phyloP scores from a whole-genome alignment of 2,113 vertebrate genomes.

The Daphoenositta chrysoptera region DNA sequence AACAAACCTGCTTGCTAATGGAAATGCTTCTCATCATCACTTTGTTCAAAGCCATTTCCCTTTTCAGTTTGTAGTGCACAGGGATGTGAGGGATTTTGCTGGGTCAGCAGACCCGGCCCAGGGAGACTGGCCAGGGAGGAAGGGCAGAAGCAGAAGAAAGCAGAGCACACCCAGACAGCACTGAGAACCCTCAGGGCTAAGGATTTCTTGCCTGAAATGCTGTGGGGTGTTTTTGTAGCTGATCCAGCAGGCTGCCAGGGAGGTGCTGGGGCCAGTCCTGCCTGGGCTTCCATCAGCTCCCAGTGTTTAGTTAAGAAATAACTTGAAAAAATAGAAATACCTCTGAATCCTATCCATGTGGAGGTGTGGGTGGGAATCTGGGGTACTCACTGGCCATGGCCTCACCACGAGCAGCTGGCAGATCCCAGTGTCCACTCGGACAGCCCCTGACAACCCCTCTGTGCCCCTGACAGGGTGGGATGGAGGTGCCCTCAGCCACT shows the following conservation, averaged over 20 bases:
- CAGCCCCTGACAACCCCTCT: accelerated
- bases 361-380: background rate
- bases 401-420: accelerated
- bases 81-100: background rate
- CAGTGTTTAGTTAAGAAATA: background rate
- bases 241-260: background rate
- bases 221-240: background rate
- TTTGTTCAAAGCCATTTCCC: background rate
- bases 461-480: background rate
- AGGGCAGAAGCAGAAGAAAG: background rate
- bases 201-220: background rate
- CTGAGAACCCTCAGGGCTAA: background rate
- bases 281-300: background rate
- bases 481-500: background rate
- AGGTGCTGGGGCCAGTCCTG: accelerated
- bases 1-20: background rate
- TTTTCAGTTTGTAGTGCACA: background rate
- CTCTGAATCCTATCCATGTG: background rate
- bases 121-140: background rate
- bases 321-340: background rate
- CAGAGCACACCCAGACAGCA: background rate
- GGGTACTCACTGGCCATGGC: accelerated
- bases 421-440: accelerated
- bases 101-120: background rate
- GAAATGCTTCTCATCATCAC: background rate